A percentile compares a stretch with the other conserved stretches of the same genome.
These are phyloP conservation scores for Pachycephala philippinensis DNA, from an alignment of 2,113 vertebrate species.

Conservation along the genomic window DNA sequence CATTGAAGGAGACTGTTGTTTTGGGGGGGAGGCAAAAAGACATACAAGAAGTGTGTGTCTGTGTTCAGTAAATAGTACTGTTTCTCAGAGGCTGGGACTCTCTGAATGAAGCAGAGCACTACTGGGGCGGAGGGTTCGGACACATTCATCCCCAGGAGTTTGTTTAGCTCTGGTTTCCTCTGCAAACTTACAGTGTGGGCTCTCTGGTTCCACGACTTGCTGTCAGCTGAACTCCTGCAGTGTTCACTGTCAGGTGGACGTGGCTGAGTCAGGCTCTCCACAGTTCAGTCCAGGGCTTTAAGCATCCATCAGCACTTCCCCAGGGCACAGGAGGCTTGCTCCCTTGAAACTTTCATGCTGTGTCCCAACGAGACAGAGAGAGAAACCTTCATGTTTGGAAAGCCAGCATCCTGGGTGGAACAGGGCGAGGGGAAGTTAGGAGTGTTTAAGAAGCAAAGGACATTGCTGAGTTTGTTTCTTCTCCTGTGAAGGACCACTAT, in stretches of 20 bases:
- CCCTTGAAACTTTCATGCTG: not conserved
- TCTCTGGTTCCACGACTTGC: not conserved
- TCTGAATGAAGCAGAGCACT: not conserved
- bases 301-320: not conserved
- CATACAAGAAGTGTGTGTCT: not conserved
- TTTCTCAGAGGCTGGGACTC: not conserved
- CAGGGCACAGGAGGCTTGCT: not conserved
- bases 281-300: not conserved
- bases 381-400: not conserved
- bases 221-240: not conserved
- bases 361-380: not conserved
- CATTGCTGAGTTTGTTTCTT: not conserved
- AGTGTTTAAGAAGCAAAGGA: not conserved
- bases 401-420: not conserved
- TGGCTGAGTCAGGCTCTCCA: not conserved
- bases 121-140: not conserved
- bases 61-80: not conserved
- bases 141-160: not conserved
- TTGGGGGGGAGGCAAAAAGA: rapidly evolving
- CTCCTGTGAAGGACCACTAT: not conserved
- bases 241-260: not conserved
- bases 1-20: rapidly evolving
- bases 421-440: not conserved
- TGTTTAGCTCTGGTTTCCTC: not conserved
- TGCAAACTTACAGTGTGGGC: not conserved